These are phyloP conservation scores for Limnephilus rhombicus DNA, from an alignment of 2,888 invertebrate species.

Conservation along the genomic window DNA sequence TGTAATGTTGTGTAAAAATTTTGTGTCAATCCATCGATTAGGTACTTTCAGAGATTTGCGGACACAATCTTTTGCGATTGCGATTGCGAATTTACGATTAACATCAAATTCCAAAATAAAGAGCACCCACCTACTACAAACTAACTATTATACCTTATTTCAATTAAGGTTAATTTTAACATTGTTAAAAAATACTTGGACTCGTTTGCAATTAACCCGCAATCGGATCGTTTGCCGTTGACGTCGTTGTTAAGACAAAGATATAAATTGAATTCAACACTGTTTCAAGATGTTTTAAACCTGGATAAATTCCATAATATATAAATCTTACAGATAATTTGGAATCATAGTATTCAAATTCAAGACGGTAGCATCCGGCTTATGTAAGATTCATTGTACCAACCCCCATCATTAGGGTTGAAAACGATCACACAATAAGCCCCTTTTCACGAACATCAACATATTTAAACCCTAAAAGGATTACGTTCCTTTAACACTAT, in stretches of 20 bases:
- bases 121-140: too few relatives aligned
- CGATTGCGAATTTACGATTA: too few relatives aligned
- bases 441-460: slow-evolving; percentile 18
- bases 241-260: neutral
- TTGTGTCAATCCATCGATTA: too few relatives aligned
- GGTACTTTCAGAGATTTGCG: too few relatives aligned
- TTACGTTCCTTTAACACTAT: neutral
- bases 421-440: neutral
- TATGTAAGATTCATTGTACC: neutral
- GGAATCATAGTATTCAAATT: neutral
- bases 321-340: neutral
- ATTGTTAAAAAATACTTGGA: too few relatives aligned
- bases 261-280: neutral
- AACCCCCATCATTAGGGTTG: slow-evolving; percentile 33
- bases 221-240: neutral
- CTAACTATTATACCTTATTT: too few relatives aligned
- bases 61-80: too few relatives aligned
- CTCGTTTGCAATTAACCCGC: too few relatives aligned
- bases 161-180: too few relatives aligned
- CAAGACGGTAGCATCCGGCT: slow-evolving; percentile 23
- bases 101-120: too few relatives aligned
- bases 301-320: neutral
- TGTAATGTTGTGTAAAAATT: too few relatives aligned
- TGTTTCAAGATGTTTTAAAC: neutral
- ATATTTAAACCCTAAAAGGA: slow-evolving; percentile 24